These are phyloP conservation scores for Equus przewalskii DNA, from an alignment of 2,113 vertebrate genomes.

Conservation along the genomic window DNA sequence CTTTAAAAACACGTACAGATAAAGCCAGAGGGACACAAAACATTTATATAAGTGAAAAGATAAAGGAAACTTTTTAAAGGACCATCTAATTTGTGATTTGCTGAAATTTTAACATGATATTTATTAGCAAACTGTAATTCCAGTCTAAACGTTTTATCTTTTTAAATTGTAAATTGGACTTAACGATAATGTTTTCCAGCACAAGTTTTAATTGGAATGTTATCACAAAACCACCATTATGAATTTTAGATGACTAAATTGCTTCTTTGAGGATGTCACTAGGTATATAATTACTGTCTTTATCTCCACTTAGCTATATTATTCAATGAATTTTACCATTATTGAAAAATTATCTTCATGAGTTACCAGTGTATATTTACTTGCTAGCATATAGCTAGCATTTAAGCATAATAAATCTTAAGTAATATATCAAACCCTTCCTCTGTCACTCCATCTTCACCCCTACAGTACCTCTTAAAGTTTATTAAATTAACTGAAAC, in stretches of 20 bases:
- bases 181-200: not conserved
- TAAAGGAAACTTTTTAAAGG: not conserved
- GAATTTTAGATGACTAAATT: not conserved
- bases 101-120: not conserved
- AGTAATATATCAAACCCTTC: not conserved
- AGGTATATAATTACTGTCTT: not conserved
- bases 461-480: not conserved
- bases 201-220: not conserved
- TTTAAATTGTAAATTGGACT: not conserved
- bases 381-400: not conserved
- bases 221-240: not conserved
- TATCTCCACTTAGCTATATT: not conserved
- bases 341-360: not conserved
- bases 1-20: not conserved
- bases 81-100: not conserved
- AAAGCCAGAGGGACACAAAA: not conserved
- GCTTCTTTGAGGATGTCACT: not conserved
- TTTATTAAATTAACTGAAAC: slow-evolving; percentile 56
- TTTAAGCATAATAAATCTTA: not conserved
- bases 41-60: not conserved
- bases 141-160: not conserved
- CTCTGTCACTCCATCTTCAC: not conserved
- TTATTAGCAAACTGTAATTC: slow-evolving; percentile 20
- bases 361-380: not conserved
- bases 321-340: not conserved